A percentile compares a stretch with the other conserved stretches of the same genome.
phyloP scores from a whole-genome alignment of 1,140 invertebrate species.

The Augochlora pura region DNA sequence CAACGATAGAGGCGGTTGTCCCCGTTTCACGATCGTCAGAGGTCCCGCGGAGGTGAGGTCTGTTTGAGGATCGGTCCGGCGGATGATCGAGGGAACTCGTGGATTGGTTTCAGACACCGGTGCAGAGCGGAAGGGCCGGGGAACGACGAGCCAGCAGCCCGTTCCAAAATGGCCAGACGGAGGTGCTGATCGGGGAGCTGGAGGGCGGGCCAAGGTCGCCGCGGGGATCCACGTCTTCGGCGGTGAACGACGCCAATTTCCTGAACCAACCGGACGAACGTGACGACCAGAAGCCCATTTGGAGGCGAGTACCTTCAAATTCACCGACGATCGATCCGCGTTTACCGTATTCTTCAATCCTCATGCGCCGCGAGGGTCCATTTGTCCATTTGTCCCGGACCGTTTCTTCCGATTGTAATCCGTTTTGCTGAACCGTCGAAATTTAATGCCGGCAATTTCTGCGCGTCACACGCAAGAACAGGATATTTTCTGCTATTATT shows the following conservation, averaged over 20 bases:
- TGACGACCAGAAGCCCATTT: conserved; percentile 76
- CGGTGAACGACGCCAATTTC: conserved; percentile 74
- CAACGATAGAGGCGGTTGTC: too few relatives aligned
- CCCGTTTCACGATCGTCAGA: too few relatives aligned
- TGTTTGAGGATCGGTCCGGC: too few relatives aligned
- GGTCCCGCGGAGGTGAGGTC: too few relatives aligned
- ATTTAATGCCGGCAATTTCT: too few relatives aligned
- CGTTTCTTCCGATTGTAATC: neutral
- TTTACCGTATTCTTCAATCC: neutral
- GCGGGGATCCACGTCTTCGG: conserved; percentile 78
- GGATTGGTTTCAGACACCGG: conserved; percentile 54
- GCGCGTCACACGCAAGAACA: too few relatives aligned
- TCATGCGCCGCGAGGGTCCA: neutral
- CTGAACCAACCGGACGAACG: conserved; percentile 70
- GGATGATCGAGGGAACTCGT: neutral
- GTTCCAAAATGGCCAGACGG: conserved; percentile 87
- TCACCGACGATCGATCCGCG: neutral
- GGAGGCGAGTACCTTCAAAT: conserved; percentile 66
- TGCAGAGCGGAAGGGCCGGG: conserved; percentile 62
- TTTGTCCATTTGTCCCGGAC: too few relatives aligned
- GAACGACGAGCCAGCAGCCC: conserved; percentile 82
- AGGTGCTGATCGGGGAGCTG: conserved; percentile 84
- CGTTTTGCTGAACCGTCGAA: too few relatives aligned
- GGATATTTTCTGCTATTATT: too few relatives aligned
- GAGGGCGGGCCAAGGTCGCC: conserved; percentile 79